Evolutionary conservation across 2,797 vertebrate genomes (phyloP), one percentile per base, ranked within the genome.

Genomic region (Botia kubotai): DNA sequence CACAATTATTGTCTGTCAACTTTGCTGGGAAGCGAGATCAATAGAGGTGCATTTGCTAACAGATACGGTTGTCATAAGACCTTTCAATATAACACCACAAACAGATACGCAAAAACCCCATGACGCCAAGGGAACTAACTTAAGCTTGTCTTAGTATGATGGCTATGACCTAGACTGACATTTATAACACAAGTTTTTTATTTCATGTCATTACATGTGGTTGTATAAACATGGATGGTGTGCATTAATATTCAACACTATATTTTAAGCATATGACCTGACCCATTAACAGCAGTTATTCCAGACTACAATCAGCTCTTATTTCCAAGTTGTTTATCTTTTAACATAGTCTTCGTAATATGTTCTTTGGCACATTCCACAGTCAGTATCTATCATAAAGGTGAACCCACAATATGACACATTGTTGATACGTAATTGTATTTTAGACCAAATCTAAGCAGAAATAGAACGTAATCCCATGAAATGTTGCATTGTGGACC

Each of bases 171-270:
- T 85, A 88, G 86, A 69, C 79, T 89, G 75, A 75, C 82, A 85
- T 89, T 87, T 89, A 86, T 86, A 88, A 89, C 82, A 85, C 86
- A 86, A 86, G 88, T 87, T 92, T 92, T 93, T 92, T 90, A 93
- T 93, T 92, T 68, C 12, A 16, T 65, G 89, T 91, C 89, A 92
- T 92, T 91, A 88, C 88, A 90, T 88, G 91, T 93, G 92, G 92
- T 93, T 91, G 90, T 92, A 92, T 93, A 13, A 91, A 62, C 8
- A 65, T 65, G 4, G 53, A 68, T 77, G 12, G 29, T 60, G 65
- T 77, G 12, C 19, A 65, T 63, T 53, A 39, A 66, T 39, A 39
- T 17, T 33, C 26, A 17, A 66, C 19, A 36, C 13, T 16, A 39
- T 23, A 21, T 17, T 36, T 53, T 16, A 29, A 72, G n/a, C 46